A percentile compares a stretch with the other conserved stretches of the same genome.
Conservation (phyloP, 2,888 invertebrate species). For the Micoletzkya japonica region DNA sequence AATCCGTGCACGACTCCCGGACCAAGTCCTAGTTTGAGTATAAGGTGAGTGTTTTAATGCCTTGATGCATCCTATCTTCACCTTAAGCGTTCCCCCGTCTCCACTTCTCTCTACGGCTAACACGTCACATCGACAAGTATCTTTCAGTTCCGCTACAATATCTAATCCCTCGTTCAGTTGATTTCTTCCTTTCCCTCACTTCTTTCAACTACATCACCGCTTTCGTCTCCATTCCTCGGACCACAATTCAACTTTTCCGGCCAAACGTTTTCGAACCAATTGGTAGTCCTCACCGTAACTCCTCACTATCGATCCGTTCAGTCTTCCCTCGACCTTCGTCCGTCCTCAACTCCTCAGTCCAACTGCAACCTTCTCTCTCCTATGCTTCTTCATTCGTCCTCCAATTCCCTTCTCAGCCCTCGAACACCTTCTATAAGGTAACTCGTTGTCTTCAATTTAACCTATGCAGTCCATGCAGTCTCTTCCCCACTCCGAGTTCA, state of each 20-base stretch:
- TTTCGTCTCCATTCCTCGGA: too few species aligned
- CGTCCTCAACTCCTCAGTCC: conserved; percentile 19
- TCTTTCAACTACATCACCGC: too few species aligned
- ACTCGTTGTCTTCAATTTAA: conserved; percentile 4
- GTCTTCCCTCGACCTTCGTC: background rate
- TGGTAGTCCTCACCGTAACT: too few species aligned
- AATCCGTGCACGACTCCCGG: background rate
- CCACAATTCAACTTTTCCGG: too few species aligned
- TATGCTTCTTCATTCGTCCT: background rate
- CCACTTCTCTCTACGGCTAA: background rate
- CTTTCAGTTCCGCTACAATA: too few species aligned
- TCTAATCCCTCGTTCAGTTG: too few species aligned
- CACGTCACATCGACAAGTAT: background rate
- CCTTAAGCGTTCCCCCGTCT: background rate
- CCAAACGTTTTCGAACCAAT: too few species aligned
- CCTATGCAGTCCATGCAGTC: conserved; percentile 8
- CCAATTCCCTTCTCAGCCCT: conserved; percentile 8
- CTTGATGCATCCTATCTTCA: background rate
- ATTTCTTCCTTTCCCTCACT: too few species aligned
- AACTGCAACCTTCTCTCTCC: conserved; percentile 10
- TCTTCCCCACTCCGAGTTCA: conserved; percentile 26
- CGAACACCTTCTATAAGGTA: conserved; percentile 5
- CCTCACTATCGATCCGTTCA: too few species aligned
- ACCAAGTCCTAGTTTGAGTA: background rate
- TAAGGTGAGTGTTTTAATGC: too few species aligned